A percentile compares a stretch with the other conserved stretches of the same genome.
Conservation (phyloP, 2,113 vertebrate genomes). For the Cavia porcellus region DNA sequence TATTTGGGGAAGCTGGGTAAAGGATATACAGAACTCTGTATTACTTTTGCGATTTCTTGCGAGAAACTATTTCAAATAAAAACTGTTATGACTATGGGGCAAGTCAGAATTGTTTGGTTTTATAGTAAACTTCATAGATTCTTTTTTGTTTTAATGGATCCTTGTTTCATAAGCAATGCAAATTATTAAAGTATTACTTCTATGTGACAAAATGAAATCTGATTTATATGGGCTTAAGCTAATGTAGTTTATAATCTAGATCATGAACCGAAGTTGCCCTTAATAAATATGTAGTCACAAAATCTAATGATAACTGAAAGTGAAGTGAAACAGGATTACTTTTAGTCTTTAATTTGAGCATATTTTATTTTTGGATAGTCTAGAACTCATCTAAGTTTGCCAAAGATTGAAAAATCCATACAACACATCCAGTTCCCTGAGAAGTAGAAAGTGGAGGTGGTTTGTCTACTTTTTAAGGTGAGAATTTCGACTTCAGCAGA, state of each 20-base stretch:
- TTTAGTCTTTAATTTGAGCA: conserved; percentile 40
- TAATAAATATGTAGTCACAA: neutral
- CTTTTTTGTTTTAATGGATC: conserved; percentile 67
- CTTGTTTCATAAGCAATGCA: neutral
- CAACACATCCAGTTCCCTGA: conserved; percentile 65
- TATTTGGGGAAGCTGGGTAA: neutral
- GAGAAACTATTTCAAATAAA: conserved; percentile 27
- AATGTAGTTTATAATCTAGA: conserved; percentile 3
- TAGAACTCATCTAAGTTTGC: conserved; percentile 65
- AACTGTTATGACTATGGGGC: conserved; percentile 34
- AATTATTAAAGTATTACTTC: neutral
- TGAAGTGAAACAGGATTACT: conserved; percentile 51
- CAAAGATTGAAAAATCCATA: conserved; percentile 69
- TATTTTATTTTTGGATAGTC: conserved; percentile 58
- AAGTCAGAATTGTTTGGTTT: conserved; percentile 41
- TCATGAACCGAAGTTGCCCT: neutral
- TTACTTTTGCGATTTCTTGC: conserved; percentile 30
- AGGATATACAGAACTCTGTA: neutral
- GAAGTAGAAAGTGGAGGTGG: conserved; percentile 73
- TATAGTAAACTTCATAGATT: conserved; percentile 62
- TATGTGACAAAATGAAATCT: neutral
- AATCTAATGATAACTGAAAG: conserved; percentile 24
- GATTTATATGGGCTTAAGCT: conserved; percentile 26
- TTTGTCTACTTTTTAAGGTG: conserved; percentile 75
- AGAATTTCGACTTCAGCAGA: conserved; percentile 81